Conservation (phyloP, 2,113 vertebrate species). For the Chamaea fasciata region DNA sequence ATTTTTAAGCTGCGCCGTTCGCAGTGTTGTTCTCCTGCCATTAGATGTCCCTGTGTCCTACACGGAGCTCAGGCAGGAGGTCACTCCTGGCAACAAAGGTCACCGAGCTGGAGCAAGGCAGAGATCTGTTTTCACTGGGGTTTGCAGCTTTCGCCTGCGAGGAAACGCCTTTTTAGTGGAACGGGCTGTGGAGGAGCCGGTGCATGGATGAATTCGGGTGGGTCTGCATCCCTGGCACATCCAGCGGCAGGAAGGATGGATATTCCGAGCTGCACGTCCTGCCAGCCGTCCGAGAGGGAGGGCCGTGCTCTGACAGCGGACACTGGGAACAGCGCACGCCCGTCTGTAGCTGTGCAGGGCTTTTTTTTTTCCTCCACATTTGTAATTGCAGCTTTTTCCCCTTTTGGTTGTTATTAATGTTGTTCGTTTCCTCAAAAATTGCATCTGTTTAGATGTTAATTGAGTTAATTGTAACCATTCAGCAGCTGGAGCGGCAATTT, state of each 20-base stretch:
- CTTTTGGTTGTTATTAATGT: slow-evolving; percentile 67
- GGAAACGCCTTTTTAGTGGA: too few relatives aligned
- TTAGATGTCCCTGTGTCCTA: slow-evolving; percentile 28
- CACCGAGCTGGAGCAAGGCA: background rate
- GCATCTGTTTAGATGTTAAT: slow-evolving; percentile 71
- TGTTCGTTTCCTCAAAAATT: slow-evolving; percentile 72
- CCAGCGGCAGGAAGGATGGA: background rate
- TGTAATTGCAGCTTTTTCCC: slow-evolving; percentile 6
- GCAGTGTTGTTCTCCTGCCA: slow-evolving; percentile 20
- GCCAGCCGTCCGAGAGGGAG: background rate
- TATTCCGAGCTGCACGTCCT: background rate
- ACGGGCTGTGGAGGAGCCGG: background rate
- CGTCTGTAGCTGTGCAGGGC: background rate
- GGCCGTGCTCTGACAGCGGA: background rate
- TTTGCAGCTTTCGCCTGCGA: background rate
- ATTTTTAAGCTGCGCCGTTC: accelerated
- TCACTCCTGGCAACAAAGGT: background rate
- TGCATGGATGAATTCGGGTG: accelerated
- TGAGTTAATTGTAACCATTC: slow-evolving; percentile 68
- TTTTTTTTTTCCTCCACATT: background rate
- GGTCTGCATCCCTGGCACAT: background rate
- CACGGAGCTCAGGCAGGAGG: background rate
- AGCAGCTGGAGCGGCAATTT: slow-evolving; percentile 71
- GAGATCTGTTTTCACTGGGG: accelerated
- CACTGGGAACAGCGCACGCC: background rate